Conservation (phyloP, 2,888 invertebrate species). For the Rhamphomyia laevipes region DNA sequence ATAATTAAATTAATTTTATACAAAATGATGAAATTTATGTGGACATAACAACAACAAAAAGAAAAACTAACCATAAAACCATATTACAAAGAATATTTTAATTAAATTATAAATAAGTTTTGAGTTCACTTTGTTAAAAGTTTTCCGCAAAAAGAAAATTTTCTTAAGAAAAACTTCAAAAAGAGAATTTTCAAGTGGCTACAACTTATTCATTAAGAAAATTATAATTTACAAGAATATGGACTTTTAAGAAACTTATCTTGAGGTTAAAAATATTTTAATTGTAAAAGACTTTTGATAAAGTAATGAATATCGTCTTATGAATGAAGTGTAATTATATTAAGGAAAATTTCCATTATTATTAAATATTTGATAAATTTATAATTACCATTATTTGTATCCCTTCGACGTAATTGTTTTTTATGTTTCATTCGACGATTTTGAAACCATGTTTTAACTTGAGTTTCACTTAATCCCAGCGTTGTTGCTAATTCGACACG, state of each 20-base stretch:
- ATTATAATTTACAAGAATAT: too few relatives aligned
- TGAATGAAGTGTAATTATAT: constrained; percentile 12
- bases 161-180: too few relatives aligned
- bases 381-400: constrained; percentile 33
- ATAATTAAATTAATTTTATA: constrained; percentile 8
- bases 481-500: constrained; percentile 89
- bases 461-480: constrained; percentile 86
- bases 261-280: constrained; percentile 1
- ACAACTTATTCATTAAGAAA: too few relatives aligned
- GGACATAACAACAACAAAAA: constrained; percentile 2
- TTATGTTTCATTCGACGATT: constrained; percentile 95
- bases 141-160: too few relatives aligned
- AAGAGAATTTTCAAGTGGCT: too few relatives aligned
- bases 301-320: constrained; percentile 6
- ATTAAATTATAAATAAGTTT: too few relatives aligned
- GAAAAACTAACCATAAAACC: constrained; percentile 11
- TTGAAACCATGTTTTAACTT: constrained; percentile 98
- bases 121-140: too few relatives aligned
- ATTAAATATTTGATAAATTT: not conserved
- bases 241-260: not conserved
- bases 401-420: constrained; percentile 56
- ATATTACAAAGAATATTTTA: too few relatives aligned
- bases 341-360: constrained; percentile 9
- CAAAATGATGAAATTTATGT: not conserved
- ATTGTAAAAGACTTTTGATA: constrained; percentile 4